A percentile compares a stretch with the other conserved stretches of the same genome.
Conservation (phyloP, 2,113 vertebrate genomes). For the Neofelis nebulosa region DNA sequence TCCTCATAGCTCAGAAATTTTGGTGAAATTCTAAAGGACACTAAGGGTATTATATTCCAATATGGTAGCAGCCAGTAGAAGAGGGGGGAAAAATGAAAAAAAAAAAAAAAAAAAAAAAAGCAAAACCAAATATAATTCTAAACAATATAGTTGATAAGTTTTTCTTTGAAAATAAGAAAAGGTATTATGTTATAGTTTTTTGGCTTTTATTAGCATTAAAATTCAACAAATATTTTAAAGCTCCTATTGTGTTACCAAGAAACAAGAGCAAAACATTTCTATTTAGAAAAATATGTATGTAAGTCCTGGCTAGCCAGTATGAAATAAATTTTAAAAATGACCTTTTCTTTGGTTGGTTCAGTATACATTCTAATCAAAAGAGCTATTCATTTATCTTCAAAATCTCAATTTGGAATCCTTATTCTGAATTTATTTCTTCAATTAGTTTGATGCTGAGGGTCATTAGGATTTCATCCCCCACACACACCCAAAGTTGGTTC, state of each 20-base stretch:
- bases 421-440: background rate
- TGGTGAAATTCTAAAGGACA: constrained; percentile 5
- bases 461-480: background rate
- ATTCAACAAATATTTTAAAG: background rate
- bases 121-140: constrained; percentile 18
- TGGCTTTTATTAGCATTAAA: background rate
- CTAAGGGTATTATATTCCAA: background rate
- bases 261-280: background rate
- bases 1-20: constrained; percentile 32
- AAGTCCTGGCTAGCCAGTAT: background rate
- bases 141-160: background rate
- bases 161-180: constrained; percentile 9
- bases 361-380: background rate
- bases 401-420: background rate
- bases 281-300: background rate
- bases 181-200: background rate
- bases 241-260: background rate
- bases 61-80: background rate
- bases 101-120: background rate
- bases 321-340: background rate
- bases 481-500: background rate
- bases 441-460: background rate
- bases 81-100: background rate
- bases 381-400: background rate
- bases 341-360: background rate